Conservation (phyloP, 2,888 invertebrate species). For the Caenorhabditis sp. region DNA sequence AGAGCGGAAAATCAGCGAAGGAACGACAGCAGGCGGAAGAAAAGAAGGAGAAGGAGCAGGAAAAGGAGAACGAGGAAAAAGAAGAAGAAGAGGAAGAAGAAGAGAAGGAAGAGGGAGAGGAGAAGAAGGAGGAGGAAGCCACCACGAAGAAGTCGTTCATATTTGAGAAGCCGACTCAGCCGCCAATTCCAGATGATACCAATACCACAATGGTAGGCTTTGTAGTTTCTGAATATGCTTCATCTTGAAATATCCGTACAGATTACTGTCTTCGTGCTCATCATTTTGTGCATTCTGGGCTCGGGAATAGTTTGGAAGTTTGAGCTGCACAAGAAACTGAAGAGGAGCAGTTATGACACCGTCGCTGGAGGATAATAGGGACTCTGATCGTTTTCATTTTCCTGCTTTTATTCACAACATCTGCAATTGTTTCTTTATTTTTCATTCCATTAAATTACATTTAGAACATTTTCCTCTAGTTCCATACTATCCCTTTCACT, state of each 20-base stretch:
- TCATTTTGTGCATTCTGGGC: slow-evolving; percentile 77
- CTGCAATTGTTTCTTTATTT: slow-evolving; percentile 3
- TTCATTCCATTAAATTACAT: not conserved
- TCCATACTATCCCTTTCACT: not conserved
- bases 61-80: slow-evolving; percentile 58
- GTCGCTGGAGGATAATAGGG: slow-evolving; percentile 77
- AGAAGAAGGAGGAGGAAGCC: slow-evolving; percentile 29
- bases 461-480: not conserved
- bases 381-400: not conserved
- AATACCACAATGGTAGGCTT: slow-evolving; percentile 67
- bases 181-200: slow-evolving; percentile 70
- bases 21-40: slow-evolving; percentile 34
- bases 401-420: slow-evolving; percentile 1
- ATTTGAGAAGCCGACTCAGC: slow-evolving; percentile 75
- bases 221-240: not conserved
- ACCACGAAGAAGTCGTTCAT: slow-evolving; percentile 70
- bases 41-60: slow-evolving; percentile 58
- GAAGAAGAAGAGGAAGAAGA: slow-evolving; percentile 39
- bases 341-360: slow-evolving; percentile 78
- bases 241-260: too few species aligned
- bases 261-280: slow-evolving; percentile 75
- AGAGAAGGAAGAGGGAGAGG: slow-evolving; percentile 48
- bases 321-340: slow-evolving; percentile 77
- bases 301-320: slow-evolving; percentile 78
- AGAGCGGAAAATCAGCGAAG: slow-evolving; percentile 32